Percentiles rank a stretch among this genome's conserved stretches.
phyloP scores from a whole-genome alignment of 2,888 invertebrate genomes.

The Incurvaria masculella region DNA sequence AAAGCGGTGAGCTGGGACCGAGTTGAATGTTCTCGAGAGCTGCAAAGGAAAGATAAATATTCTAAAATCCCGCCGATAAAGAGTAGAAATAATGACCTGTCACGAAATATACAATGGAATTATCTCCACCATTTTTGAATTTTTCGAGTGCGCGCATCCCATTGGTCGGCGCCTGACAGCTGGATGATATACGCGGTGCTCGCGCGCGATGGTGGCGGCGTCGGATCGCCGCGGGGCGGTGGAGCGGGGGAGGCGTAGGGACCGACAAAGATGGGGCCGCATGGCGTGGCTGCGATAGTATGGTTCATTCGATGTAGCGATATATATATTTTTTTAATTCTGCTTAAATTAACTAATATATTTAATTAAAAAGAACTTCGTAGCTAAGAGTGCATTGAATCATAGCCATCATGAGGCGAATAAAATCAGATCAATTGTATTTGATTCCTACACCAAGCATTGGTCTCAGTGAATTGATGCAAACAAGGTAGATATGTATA shows the following conservation, averaged over 20 bases:
- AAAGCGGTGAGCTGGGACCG: background rate
- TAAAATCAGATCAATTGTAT: too few relatives aligned
- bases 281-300: background rate
- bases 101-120: constrained; percentile 56
- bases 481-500: too few relatives aligned
- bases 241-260: constrained; percentile 42
- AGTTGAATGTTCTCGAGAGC: background rate
- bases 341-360: too few relatives aligned
- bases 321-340: too few relatives aligned
- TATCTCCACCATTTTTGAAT: constrained; percentile 54
- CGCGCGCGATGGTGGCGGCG: background rate
- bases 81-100: constrained; percentile 54
- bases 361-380: too few relatives aligned
- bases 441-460: too few relatives aligned
- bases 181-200: constrained; percentile 42
- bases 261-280: constrained; percentile 46
- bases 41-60: constrained; percentile 4
- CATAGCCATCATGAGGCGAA: too few relatives aligned
- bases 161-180: constrained; percentile 50
- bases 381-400: too few relatives aligned
- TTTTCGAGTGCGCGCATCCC: constrained; percentile 32
- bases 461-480: too few relatives aligned
- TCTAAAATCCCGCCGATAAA: constrained; percentile 31
- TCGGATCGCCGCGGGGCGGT: background rate
- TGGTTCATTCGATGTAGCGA: too few relatives aligned